Evolutionary conservation across 2,797 vertebrate genomes (phyloP).

Genomic region (Hybognathus amarus): DNA sequence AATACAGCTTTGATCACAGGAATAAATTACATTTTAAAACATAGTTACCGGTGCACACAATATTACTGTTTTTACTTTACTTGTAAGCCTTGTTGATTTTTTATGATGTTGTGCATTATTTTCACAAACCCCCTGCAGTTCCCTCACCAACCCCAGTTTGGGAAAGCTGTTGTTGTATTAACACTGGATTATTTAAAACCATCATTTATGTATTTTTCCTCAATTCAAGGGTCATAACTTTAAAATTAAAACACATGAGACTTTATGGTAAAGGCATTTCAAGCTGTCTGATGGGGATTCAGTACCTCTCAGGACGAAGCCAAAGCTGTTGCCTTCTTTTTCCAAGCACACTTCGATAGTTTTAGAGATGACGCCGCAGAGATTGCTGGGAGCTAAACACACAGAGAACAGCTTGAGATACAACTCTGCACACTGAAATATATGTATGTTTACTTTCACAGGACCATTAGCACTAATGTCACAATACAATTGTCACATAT

Average conservation of each 20-base stretch:
- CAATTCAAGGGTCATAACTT: not conserved
- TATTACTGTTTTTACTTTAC: not conserved
- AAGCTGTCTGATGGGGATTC: not conserved
- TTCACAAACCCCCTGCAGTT: not conserved
- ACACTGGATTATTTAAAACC: not conserved
- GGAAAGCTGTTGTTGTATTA: not conserved
- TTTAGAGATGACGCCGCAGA: conserved; percentile 87
- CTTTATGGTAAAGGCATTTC: not conserved
- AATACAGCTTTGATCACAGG: not conserved
- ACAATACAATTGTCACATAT: not conserved
- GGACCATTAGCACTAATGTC: not conserved
- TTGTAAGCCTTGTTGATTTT: not conserved
- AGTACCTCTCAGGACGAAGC: conserved; percentile 95
- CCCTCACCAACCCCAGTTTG: not conserved
- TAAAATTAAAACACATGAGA: not conserved
- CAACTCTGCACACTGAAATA: not conserved
- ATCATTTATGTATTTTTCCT: not conserved
- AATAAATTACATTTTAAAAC: not conserved
- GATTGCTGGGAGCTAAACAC: conserved; percentile 83
- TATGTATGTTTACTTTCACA: not conserved
- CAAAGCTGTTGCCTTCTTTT: conserved; percentile 98
- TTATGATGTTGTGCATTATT: not conserved
- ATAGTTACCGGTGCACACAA: not conserved
- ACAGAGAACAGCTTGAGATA: conserved; percentile 47
- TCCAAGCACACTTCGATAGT: conserved; percentile 92